phyloP scores from a whole-genome alignment of 1,140 invertebrate genomes.

The Drosophila tsacasi region DNA sequence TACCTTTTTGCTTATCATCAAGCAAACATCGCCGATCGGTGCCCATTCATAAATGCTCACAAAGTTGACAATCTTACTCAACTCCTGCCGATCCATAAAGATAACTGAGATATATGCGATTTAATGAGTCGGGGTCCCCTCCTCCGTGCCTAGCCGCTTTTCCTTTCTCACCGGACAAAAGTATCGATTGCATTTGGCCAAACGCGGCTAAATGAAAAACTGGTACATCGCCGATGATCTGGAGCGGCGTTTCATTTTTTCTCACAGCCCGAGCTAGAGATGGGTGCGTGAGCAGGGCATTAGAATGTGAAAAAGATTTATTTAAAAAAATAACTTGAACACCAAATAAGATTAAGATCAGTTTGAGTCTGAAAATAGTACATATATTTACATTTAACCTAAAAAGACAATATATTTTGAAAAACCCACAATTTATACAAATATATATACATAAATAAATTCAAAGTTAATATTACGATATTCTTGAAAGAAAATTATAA shows the following conservation, averaged over 20 bases:
- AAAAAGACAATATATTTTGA: not conserved
- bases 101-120: slow-evolving; percentile 78
- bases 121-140: slow-evolving; percentile 54
- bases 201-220: slow-evolving; percentile 67
- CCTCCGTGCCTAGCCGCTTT: slow-evolving; percentile 10
- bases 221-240: slow-evolving; percentile 55
- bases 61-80: slow-evolving; percentile 80
- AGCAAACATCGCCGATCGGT: slow-evolving; percentile 66
- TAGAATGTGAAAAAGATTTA: not conserved
- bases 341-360: not conserved
- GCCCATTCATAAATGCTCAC: slow-evolving; percentile 70
- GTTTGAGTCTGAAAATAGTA: not conserved
- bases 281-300: slow-evolving; percentile 22
- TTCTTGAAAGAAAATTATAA: not conserved
- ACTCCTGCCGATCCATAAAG: slow-evolving; percentile 75
- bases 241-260: slow-evolving; percentile 41
- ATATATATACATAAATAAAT: too few species aligned
- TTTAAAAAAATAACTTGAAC: not conserved
- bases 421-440: not conserved
- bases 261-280: slow-evolving; percentile 20
- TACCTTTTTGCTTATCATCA: slow-evolving; percentile 64
- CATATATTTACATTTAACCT: not conserved
- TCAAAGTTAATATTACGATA: not conserved
- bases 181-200: slow-evolving; percentile 79
- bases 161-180: slow-evolving; percentile 51